A percentile compares a stretch with the other conserved stretches of the same genome.
Evolutionary conservation across 2,888 invertebrate genomes (phyloP).

Genomic region (Vandiemenella viatica): DNA sequence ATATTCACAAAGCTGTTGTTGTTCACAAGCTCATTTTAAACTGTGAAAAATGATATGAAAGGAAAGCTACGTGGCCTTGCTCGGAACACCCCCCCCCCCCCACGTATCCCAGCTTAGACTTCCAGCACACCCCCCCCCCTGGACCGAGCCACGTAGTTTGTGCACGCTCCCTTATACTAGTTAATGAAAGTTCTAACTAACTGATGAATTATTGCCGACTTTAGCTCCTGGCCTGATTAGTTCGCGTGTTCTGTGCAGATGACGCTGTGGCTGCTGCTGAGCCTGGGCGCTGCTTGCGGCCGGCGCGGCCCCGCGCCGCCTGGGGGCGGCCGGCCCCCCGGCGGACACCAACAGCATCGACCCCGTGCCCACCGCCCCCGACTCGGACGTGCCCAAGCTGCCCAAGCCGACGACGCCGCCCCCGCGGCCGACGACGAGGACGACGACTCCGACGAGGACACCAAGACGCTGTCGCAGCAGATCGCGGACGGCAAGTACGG

Average conservation of each 20-base stretch:
- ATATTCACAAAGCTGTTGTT: too few species aligned
- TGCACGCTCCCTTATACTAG: neutral
- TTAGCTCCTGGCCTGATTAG: neutral
- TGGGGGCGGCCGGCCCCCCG: neutral
- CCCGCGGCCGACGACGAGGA: slow-evolving; percentile 42
- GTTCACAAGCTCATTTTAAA: too few species aligned
- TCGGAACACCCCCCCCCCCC: neutral
- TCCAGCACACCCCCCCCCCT: neutral
- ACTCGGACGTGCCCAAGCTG: neutral
- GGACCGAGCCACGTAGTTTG: neutral
- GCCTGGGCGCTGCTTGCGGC: slow-evolving; percentile 1
- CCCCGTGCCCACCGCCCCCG: neutral
- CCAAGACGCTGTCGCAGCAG: slow-evolving; percentile 76
- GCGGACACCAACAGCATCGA: neutral
- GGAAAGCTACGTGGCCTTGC: too few species aligned
- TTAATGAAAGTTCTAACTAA: neutral
- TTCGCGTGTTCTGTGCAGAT: neutral
- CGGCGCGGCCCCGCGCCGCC: neutral
- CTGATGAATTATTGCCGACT: neutral
- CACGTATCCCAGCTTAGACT: neutral
- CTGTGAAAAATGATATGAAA: too few species aligned
- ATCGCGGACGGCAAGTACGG: slow-evolving; percentile 84
- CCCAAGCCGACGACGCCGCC: slow-evolving; percentile 18
- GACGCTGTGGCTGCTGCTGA: neutral
- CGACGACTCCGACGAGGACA: slow-evolving; percentile 47